Conservation (phyloP, 2,888 invertebrate genomes). For the Sarcophaga caerulescens region DNA sequence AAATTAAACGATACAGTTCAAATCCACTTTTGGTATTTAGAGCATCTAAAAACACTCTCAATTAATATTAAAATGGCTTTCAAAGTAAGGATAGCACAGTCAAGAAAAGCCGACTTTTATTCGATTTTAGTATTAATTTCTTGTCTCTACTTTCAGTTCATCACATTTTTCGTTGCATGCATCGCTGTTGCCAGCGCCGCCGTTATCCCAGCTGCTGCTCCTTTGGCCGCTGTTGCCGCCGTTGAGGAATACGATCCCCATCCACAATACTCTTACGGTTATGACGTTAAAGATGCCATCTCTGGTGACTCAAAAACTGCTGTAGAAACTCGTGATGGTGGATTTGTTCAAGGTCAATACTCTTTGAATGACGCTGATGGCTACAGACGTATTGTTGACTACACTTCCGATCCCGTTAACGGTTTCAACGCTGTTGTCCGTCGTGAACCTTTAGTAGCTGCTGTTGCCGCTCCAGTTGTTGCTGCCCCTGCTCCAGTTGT, state of each 20-base stretch:
- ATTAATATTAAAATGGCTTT: conserved; percentile 76
- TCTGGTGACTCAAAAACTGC: conserved; percentile 81
- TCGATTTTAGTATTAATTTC: conserved; percentile 13
- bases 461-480: conserved; percentile 71
- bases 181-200: conserved; percentile 77
- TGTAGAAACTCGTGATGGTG: conserved; percentile 81
- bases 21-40: conserved; percentile 78
- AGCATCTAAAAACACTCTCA: conserved; percentile 73
- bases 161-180: conserved; percentile 76
- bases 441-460: conserved; percentile 78
- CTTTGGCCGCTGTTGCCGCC: conserved; percentile 74
- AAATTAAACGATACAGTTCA: conserved; percentile 77
- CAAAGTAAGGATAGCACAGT: conserved; percentile 76
- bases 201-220: conserved; percentile 75
- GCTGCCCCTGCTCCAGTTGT: conserved; percentile 67
- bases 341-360: conserved; percentile 81
- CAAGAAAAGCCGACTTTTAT: neutral
- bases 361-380: conserved; percentile 81
- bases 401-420: conserved; percentile 80
- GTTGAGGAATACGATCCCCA: conserved; percentile 80
- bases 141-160: conserved; percentile 73
- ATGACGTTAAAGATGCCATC: conserved; percentile 80
- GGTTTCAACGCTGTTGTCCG: conserved; percentile 81
- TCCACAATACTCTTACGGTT: conserved; percentile 81
- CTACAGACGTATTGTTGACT: conserved; percentile 80